Base-by-base conservation (phyloP, 2,888 invertebrate genomes). In the Noctua comes region DNA sequence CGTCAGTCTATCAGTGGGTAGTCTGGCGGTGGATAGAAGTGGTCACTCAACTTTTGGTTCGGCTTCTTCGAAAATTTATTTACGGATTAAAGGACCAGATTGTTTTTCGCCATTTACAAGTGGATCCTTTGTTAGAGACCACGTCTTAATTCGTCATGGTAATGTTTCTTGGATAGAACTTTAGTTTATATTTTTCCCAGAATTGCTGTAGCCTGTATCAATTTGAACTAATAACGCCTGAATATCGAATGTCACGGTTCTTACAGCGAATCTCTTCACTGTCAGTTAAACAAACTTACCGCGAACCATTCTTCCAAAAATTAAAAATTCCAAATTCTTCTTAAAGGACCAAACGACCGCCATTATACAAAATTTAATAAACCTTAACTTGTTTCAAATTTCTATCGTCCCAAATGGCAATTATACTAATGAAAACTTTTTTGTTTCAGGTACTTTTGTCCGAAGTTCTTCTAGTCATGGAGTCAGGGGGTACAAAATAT, bases 371-470 rank as follows among this genome's bases (percentile, higher is more conserved):
- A 79, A 74, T 74, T 77, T 80, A 68, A 77, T 86, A 85, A 84
- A 77, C 66, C 76, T 85, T 77, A 77, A 74, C 84, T 86, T 87
- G 66, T 77, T 84, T 77, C 77, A 76, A 77, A 77, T 75, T 64
- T 80, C 65, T 69, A 72, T 83, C 69, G 62, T 79, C 78, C 72
- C 72, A 79, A 87, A 86, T 77, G 77, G 54, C 81, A 85, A 82
- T 89, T 84, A 76, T 79, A 85, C 51, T 85, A 84, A 88, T 88
- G 69, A 86, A 86, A 85, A 85, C 82, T 83, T 88, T 85, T 83
- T 78, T 88, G 75, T 89, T 88, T 76, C 88, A 88, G 88, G 89
- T 89, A 88, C 80, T 79, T 87, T 64, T 69, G 43, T 66, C 65
- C 66, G 59, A 76, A 85, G 72, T 81, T 84, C 62, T n/a, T 82